Conservation (phyloP, 2,797 vertebrate genomes). For the Sphenodon punctatus region DNA sequence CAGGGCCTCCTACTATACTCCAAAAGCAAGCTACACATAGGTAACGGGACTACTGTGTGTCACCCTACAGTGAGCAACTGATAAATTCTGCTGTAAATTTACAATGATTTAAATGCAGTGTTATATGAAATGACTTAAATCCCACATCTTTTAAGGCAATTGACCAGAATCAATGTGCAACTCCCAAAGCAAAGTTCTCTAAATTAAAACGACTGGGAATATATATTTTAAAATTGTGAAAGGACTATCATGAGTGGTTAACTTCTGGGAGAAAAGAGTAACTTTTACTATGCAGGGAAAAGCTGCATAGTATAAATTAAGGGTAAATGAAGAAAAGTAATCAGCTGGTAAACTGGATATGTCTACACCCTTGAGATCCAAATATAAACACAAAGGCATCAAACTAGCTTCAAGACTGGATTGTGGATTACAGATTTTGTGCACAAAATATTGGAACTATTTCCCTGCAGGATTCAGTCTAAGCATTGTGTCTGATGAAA, state of each 20-base stretch:
- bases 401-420: background rate
- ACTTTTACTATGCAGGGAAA: background rate
- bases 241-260: background rate
- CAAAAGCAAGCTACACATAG: background rate
- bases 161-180: background rate
- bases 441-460: background rate
- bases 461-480: no score
- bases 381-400: background rate
- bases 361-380: fast-evolving
- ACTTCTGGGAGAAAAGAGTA: fast-evolving
- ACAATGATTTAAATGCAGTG: background rate
- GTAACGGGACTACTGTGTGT: background rate
- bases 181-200: background rate
- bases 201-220: background rate
- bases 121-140: background rate
- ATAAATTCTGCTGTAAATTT: fast-evolving
- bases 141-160: background rate
- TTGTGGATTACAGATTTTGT: background rate
- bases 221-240: background rate
- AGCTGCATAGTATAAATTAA: background rate
- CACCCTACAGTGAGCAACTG: background rate
- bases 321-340: background rate
- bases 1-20: background rate
- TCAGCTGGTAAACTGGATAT: background rate
- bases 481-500: background rate